A percentile compares a stretch with the other conserved stretches of the same genome.
These are phyloP conservation scores for Nymphalis urticae DNA, from an alignment of 2,888 invertebrate genomes.

Conservation along the genomic window DNA sequence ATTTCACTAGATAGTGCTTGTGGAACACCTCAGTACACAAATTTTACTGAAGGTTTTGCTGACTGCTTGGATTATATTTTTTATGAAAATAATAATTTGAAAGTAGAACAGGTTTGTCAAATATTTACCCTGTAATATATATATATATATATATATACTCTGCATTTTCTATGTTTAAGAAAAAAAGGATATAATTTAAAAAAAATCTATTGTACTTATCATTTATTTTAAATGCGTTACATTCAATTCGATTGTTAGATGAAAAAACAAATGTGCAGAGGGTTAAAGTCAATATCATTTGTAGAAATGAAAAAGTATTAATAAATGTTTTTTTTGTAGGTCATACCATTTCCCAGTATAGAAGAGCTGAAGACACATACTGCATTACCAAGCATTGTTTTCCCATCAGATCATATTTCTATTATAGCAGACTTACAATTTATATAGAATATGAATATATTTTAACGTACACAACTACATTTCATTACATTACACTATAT, in stretches of 20 bases:
- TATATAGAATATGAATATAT: slow-evolving; percentile 40
- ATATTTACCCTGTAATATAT: background rate
- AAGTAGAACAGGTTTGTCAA: slow-evolving; percentile 82
- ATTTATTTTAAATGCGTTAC: too few relatives aligned
- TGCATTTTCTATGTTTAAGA: too few relatives aligned
- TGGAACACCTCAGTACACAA: slow-evolving; percentile 91
- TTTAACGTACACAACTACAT: background rate
- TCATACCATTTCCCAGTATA: slow-evolving; percentile 89
- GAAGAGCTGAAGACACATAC: slow-evolving; percentile 87
- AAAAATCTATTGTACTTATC: too few relatives aligned
- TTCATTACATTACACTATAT: too few relatives aligned
- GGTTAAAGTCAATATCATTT: too few relatives aligned
- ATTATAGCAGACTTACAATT: slow-evolving; percentile 89
- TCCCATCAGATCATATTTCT: slow-evolving; percentile 97
- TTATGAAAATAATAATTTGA: slow-evolving; percentile 84
- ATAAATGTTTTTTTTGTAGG: slow-evolving; percentile 66
- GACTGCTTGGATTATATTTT: slow-evolving; percentile 97
- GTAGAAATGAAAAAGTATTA: background rate
- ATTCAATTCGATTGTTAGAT: too few relatives aligned
- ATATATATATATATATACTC: background rate
- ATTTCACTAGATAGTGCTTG: slow-evolving; percentile 88
- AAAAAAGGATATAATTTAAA: too few relatives aligned
- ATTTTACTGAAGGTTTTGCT: slow-evolving; percentile 90
- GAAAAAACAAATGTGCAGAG: too few relatives aligned
- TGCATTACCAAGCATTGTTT: slow-evolving; percentile 93